phyloP scores from a whole-genome alignment of 2,113 vertebrate species.

The Papio anubis region DNA sequence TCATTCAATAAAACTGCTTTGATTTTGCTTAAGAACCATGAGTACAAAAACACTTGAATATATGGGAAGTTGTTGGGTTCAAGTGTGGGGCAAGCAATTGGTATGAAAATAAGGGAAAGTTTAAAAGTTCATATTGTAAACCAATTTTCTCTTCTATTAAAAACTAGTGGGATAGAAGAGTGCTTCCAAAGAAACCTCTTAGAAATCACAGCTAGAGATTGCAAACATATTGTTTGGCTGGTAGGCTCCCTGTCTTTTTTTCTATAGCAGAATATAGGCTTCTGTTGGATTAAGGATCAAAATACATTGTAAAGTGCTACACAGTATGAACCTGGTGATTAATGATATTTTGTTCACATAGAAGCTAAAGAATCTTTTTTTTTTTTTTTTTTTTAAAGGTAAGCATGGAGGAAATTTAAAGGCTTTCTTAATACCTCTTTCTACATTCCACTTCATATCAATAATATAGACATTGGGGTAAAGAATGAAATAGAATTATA shows the following conservation, averaged over 20 bases:
- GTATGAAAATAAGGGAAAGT: slow-evolving; percentile 74
- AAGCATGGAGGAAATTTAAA: neutral
- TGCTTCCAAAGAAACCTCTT: slow-evolving; percentile 59
- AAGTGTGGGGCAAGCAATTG: slow-evolving; percentile 66
- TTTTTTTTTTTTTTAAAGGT: neutral
- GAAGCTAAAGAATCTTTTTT: slow-evolving; percentile 37
- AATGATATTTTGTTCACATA: slow-evolving; percentile 37
- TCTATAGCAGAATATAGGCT: slow-evolving; percentile 40
- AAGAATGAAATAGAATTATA: neutral
- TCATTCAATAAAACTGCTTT: slow-evolving; percentile 63
- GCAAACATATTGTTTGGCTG: slow-evolving; percentile 48
- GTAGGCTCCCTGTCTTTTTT: slow-evolving; percentile 52
- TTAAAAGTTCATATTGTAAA: slow-evolving; percentile 75
- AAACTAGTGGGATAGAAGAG: slow-evolving; percentile 73
- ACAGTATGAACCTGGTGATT: slow-evolving; percentile 53
- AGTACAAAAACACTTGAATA: slow-evolving; percentile 59
- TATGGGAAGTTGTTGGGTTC: slow-evolving; percentile 66
- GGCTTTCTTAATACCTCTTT: neutral
- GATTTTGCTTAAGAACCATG: slow-evolving; percentile 47
- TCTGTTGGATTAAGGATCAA: slow-evolving; percentile 62
- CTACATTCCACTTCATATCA: neutral
- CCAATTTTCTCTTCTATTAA: slow-evolving; percentile 73
- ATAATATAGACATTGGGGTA: neutral
- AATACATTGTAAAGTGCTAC: neutral
- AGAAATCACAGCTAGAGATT: slow-evolving; percentile 67